phyloP scores from a whole-genome alignment of 2,797 vertebrate species.

The Sebastes minor region DNA sequence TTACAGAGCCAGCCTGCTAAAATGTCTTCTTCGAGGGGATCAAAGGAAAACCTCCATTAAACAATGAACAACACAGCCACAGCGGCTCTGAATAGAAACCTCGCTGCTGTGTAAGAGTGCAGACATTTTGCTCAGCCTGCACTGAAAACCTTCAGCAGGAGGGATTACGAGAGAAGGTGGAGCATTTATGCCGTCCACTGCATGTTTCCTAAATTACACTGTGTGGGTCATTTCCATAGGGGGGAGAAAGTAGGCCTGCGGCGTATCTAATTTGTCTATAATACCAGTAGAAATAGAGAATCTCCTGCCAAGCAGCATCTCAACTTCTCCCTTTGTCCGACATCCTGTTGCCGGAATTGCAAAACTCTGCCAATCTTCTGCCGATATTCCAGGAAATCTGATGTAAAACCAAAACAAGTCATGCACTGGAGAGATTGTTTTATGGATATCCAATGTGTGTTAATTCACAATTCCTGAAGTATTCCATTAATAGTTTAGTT shows the following conservation, averaged over 20 bases:
- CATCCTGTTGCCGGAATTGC: constrained; percentile 38
- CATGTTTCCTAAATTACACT: constrained; percentile 87
- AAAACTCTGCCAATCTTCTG: constrained; percentile 31
- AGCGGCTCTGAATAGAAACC: constrained; percentile 18
- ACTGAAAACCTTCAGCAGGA: constrained; percentile 72
- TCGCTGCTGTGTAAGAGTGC: constrained; percentile 22
- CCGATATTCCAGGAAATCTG: constrained; percentile 13
- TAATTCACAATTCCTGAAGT: neutral
- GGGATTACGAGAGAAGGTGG: constrained; percentile 80
- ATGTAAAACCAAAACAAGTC: constrained; percentile 8
- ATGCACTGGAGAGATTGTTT: neutral
- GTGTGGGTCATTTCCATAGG: constrained; percentile 84
- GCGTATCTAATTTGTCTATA: constrained; percentile 91
- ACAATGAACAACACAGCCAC: constrained; percentile 18
- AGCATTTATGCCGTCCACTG: constrained; percentile 84
- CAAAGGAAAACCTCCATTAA: constrained; percentile 35
- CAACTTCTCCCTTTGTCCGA: constrained; percentile 58
- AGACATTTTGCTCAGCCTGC: constrained; percentile 24
- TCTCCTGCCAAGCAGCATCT: constrained; percentile 63
- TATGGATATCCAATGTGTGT: neutral
- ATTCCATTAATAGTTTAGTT: neutral
- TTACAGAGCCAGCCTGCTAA: constrained; percentile 25
- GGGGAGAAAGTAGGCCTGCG: constrained; percentile 72
- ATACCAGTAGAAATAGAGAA: constrained; percentile 82
- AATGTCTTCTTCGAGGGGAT: constrained; percentile 33